Conservation (phyloP, 2,113 vertebrate genomes). For the Hypocryptadius cinnamomeus region DNA sequence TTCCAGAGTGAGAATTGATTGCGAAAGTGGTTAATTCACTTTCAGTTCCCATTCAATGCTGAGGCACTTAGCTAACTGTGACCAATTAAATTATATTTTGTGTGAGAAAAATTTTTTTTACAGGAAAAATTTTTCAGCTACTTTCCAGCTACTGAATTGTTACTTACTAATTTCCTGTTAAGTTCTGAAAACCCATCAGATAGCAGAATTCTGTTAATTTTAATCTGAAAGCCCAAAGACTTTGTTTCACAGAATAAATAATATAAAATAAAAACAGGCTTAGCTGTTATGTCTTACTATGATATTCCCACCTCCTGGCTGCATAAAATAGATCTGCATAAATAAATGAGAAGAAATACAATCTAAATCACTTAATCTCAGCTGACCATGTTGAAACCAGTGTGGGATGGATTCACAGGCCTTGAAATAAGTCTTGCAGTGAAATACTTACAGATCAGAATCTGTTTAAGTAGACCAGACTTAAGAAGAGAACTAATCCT, state of each 20-base stretch:
- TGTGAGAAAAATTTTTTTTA: not conserved
- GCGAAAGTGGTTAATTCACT: not conserved
- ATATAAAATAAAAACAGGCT: not conserved
- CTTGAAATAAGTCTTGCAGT: not conserved
- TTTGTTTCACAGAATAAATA: not conserved
- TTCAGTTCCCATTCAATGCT: not conserved
- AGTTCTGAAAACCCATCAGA: not conserved
- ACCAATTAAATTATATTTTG: not conserved
- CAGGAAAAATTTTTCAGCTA: too few relatives aligned
- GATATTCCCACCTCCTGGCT: not conserved
- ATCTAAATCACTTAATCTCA: not conserved
- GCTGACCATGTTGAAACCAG: not conserved
- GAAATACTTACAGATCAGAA: not conserved
- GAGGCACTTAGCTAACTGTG: not conserved
- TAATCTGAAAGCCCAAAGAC: not conserved
- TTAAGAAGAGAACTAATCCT: not conserved
- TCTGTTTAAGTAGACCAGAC: not conserved
- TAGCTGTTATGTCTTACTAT: not conserved
- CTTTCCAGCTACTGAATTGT: not conserved
- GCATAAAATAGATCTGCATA: not conserved
- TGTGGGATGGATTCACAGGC: not conserved
- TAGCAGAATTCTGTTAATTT: not conserved
- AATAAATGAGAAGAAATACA: not conserved
- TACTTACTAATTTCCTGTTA: not conserved
- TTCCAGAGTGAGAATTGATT: slow-evolving; percentile 9